Base-by-base conservation (phyloP, 2,797 vertebrate genomes). In the Pampus argenteus region DNA sequence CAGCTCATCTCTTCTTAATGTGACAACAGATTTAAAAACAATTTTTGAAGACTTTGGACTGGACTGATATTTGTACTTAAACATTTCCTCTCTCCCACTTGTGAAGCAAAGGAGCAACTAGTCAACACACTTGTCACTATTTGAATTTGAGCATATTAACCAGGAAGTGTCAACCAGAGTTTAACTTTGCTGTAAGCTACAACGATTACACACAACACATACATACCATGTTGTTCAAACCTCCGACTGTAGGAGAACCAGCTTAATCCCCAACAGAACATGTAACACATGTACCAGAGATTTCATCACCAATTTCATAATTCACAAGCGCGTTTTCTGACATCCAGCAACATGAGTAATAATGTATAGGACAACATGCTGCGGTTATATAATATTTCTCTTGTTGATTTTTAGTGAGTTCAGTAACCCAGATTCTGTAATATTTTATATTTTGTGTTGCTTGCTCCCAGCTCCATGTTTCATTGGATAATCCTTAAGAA, bases 401-500 rank as follows among this genome's bases (percentile, higher is more conserved):
- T 45, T 45, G 61, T 42, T 74, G 69, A 72, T 69, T 58, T 69
- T 58, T 52, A 71, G 40, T 29, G 55, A 77, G 74, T 77, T 60
- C 70, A 71, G 62, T 40, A 59, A 50, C 68, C 56, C 67, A 64
- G 29, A 74, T 71, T 74, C 48, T 60, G 36, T 78, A n/a, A 80
- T 87, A 74, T 84, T 73, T 69, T 63, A 70, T 66, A 55, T n/a
- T n/a, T n/a, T n/a, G n/a, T n/a, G 50, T 56, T 15, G 36, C 42
- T 59, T 62, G 5, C 76, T 55, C n/a, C 26, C 40, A 63, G 74
- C 75, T 74, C 45, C 25, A 45, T 78, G 78, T 85, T 86, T 86
- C 61, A 87, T 71, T 31, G 59, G 61, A 81, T 88, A 85, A 91
- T 89, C 88, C 72, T 51, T 11, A 58, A 74, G 71, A 64, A 60